Conservation (phyloP, 2,888 invertebrate species). For the Drosophila rellima region DNA sequence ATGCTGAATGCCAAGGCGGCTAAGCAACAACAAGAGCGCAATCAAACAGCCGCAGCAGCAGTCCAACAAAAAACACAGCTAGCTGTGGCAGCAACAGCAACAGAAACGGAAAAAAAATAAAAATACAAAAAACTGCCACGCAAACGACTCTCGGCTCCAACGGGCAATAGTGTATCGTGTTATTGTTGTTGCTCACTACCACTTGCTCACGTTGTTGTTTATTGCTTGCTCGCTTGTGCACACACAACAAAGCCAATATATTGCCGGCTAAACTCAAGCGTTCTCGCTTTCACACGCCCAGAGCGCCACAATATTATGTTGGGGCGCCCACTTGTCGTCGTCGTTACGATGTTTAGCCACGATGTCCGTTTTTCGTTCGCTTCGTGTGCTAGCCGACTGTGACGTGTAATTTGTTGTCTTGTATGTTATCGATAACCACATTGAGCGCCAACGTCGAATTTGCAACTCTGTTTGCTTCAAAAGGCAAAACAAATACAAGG, state of each 20-base stretch:
- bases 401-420: slow-evolving; percentile 61
- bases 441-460: not conserved
- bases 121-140: slow-evolving; percentile 72
- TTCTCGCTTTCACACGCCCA: slow-evolving; percentile 53
- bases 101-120: slow-evolving; percentile 17
- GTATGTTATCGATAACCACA: slow-evolving; percentile 44
- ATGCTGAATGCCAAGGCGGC: slow-evolving; percentile 62
- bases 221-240: slow-evolving; percentile 56
- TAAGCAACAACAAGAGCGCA: slow-evolving; percentile 34
- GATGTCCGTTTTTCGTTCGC: slow-evolving; percentile 53
- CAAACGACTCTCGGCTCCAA: slow-evolving; percentile 70
- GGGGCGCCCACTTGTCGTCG: slow-evolving; percentile 48
- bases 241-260: slow-evolving; percentile 11
- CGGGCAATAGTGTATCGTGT: slow-evolving; percentile 35
- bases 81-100: slow-evolving; percentile 43
- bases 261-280: slow-evolving; percentile 59
- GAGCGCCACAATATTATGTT: slow-evolving; percentile 58
- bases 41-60: slow-evolving; percentile 45
- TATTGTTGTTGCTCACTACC: slow-evolving; percentile 54
- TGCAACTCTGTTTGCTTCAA: slow-evolving; percentile 39
- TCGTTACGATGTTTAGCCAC: slow-evolving; percentile 48
- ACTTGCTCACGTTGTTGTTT: slow-evolving; percentile 69
- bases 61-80: slow-evolving; percentile 40
- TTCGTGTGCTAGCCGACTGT: slow-evolving; percentile 55
- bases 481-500: slow-evolving; percentile 7